These are phyloP conservation scores for Stenolophus ochropezus DNA, from an alignment of 2,888 invertebrate species.

Conservation along the genomic window DNA sequence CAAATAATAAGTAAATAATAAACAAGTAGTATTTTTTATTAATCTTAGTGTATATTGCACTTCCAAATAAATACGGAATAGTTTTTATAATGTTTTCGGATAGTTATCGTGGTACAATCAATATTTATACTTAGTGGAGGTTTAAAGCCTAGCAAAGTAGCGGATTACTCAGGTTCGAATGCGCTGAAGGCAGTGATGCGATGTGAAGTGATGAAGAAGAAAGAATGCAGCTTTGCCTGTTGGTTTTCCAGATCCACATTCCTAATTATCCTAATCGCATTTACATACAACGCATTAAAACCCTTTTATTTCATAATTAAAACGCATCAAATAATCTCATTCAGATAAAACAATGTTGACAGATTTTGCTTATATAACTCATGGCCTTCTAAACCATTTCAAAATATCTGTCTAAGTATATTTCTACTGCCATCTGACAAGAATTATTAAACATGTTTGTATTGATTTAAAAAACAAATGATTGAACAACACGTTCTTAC, in stretches of 20 bases:
- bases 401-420: background rate
- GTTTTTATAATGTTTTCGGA: background rate
- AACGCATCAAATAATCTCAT: slow-evolving; percentile 8
- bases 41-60: no score
- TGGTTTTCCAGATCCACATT: slow-evolving; percentile 2
- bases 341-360: slow-evolving; percentile 8
- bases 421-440: background rate
- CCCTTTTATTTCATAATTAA: slow-evolving; percentile 22
- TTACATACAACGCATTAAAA: slow-evolving; percentile 29
- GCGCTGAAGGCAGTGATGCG: slow-evolving; percentile 7
- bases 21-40: no score
- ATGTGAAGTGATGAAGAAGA: slow-evolving; percentile 29
- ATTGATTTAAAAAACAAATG: no score
- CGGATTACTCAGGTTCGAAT: slow-evolving; percentile 6
- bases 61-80: background rate
- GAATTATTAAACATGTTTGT: no score
- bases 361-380: background rate
- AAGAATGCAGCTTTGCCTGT: slow-evolving; percentile 25
- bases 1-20: no score
- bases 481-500: no score
- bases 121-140: background rate
- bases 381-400: background rate
- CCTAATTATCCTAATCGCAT: slow-evolving; percentile 32
- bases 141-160: background rate
- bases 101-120: background rate